Percentiles rank a stretch among this genome's conserved stretches.
Evolutionary conservation across 2,797 vertebrate species (phyloP).

Genomic region (Clarias platycephalus): DNA sequence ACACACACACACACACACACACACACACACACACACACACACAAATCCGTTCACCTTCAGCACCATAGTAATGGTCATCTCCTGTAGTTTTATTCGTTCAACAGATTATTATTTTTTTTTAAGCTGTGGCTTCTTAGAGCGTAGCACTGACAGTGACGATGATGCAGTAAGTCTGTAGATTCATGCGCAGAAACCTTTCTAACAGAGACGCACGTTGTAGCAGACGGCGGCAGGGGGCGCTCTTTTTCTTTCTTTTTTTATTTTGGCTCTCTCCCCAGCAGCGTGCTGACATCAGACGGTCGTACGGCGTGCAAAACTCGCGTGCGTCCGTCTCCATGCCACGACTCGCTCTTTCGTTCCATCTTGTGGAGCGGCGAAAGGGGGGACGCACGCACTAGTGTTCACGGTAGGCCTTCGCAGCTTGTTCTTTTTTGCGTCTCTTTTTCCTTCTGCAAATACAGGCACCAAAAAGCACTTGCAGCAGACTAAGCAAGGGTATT

Average conservation of each 20-base stretch:
- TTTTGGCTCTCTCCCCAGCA: conserved; percentile 36
- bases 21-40: not conserved
- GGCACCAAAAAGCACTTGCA: conserved; percentile 57
- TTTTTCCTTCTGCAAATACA: conserved; percentile 56
- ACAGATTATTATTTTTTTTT: not conserved
- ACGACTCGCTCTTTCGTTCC: conserved; percentile 79
- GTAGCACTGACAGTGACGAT: conserved; percentile 9
- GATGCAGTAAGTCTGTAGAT: conserved; percentile 25
- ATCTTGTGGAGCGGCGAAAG: conserved; percentile 72
- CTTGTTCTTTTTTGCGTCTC: conserved; percentile 39
- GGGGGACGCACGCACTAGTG: conserved; percentile 49
- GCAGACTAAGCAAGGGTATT: conserved; percentile 58
- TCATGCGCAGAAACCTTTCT: not conserved
- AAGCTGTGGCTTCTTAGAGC: not conserved
- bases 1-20: not conserved
- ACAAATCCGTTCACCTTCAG: not conserved
- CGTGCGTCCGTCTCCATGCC: conserved; percentile 75
- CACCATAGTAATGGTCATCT: not conserved
- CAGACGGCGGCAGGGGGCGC: conserved; percentile 62
- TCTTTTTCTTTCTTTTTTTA: not conserved
- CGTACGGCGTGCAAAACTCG: conserved; percentile 71
- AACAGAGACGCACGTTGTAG: conserved; percentile 55
- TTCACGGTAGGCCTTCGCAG: conserved; percentile 60
- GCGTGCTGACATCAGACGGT: conserved; percentile 79
- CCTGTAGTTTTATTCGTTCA: not conserved